These are phyloP conservation scores for Drosophila eugracilis DNA, from an alignment of 1,140 invertebrate species.

Conservation along the genomic window DNA sequence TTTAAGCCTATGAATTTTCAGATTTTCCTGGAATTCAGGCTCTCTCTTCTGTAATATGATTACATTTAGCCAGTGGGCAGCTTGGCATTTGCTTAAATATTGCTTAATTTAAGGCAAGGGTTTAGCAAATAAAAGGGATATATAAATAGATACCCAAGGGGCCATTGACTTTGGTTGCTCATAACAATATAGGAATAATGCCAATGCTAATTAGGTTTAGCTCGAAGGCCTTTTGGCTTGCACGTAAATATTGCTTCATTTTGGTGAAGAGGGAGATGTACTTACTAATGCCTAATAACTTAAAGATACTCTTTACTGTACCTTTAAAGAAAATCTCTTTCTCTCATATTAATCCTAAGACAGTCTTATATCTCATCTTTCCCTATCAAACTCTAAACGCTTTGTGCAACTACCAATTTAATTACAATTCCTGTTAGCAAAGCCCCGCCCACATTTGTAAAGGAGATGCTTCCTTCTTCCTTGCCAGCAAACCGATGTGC, in stretches of 20 bases:
- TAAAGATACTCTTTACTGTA: neutral
- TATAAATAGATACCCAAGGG: constrained; percentile 16
- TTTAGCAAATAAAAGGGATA: neutral
- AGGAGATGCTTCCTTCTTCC: constrained; percentile 25
- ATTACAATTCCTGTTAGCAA: constrained; percentile 17
- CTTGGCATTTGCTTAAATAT: constrained; percentile 19
- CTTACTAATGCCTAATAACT: neutral
- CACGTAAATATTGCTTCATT: neutral
- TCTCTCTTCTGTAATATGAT: constrained; percentile 14
- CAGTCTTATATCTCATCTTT: neutral
- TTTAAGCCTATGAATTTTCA: constrained; percentile 43
- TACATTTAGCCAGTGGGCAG: constrained; percentile 36
- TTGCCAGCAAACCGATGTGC: constrained; percentile 10
- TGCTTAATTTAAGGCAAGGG: constrained; percentile 19
- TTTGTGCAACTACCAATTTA: constrained; percentile 33
- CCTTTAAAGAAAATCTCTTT: too few relatives aligned
- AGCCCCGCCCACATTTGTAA: constrained; percentile 21
- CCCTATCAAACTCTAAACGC: neutral
- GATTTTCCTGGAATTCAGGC: constrained; percentile 6
- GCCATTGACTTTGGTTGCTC: neutral
- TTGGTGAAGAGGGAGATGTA: neutral
- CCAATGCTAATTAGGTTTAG: constrained; percentile 7
- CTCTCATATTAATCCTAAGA: too few relatives aligned
- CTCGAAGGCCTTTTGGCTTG: neutral
- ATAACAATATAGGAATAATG: constrained; percentile 6